phyloP scores from a whole-genome alignment of 2,797 vertebrate genomes.

The Eutrigla gurnardus region DNA sequence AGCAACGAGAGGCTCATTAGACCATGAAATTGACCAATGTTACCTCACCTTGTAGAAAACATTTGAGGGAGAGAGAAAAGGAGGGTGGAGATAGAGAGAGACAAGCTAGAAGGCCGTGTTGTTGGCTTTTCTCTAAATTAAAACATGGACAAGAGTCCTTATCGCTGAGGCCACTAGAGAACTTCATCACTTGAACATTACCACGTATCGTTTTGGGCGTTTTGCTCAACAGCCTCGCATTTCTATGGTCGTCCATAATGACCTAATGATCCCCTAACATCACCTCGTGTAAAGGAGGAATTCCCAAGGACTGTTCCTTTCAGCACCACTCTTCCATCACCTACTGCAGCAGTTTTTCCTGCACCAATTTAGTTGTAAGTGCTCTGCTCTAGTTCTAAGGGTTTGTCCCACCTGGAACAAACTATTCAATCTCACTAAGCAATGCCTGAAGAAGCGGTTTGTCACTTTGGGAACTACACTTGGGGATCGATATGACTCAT shows the following conservation, averaged over 20 bases:
- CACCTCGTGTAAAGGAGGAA: background rate
- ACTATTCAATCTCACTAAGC: background rate
- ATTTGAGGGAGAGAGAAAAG: slow-evolving; percentile 12
- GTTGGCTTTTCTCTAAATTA: slow-evolving; percentile 7
- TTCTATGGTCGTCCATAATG: background rate
- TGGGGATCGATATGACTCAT: no score
- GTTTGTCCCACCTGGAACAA: background rate
- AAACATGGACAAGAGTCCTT: background rate
- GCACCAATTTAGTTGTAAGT: no score
- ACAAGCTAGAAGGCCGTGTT: background rate
- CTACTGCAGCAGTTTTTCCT: background rate
- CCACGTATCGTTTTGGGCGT: background rate
- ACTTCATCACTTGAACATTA: background rate
- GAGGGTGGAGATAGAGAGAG: slow-evolving; percentile 4
- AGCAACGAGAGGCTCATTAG: slow-evolving; percentile 64
- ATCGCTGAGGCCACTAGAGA: background rate
- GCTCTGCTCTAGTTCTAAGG: no score
- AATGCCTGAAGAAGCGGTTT: slow-evolving; percentile 8
- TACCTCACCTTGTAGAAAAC: slow-evolving; percentile 51
- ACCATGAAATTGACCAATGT: slow-evolving; percentile 80
- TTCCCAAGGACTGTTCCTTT: background rate
- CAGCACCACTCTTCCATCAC: background rate
- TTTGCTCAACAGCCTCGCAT: background rate
- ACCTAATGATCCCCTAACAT: background rate
- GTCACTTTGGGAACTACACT: background rate